Evolutionary conservation across 2,888 invertebrate species (phyloP).

Genomic region (Scelioninae gen. 1): DNA sequence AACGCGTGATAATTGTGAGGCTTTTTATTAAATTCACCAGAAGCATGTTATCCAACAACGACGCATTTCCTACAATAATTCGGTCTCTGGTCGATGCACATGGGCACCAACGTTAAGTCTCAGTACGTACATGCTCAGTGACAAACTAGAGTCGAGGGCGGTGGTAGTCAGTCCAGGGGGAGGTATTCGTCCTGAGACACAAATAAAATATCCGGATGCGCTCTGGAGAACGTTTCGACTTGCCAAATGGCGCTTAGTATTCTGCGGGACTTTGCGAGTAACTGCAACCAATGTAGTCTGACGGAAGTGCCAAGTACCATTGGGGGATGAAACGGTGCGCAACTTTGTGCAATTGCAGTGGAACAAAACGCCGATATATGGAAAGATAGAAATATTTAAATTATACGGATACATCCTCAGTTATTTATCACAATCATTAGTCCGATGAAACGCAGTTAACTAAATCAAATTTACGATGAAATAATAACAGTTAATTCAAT

Average conservation of each 20-base stretch:
- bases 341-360: conserved; percentile 67
- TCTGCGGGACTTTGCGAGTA: conserved; percentile 79
- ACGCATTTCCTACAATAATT: conserved; percentile 54
- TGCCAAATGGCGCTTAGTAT: conserved; percentile 82
- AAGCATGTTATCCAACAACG: conserved; percentile 36
- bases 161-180: conserved; percentile 66
- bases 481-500: too few relatives aligned
- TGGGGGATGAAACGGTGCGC: conserved; percentile 70
- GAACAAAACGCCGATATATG: conserved; percentile 62
- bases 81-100: conserved; percentile 59
- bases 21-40: conserved; percentile 37
- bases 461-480: too few relatives aligned
- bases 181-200: conserved; percentile 71
- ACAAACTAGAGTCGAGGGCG: conserved; percentile 66
- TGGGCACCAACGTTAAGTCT: conserved; percentile 57
- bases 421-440: conserved; percentile 28
- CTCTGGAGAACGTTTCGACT: conserved; percentile 73
- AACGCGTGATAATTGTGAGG: background rate
- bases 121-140: conserved; percentile 52
- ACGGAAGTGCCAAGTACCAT: conserved; percentile 79
- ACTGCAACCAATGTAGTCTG: conserved; percentile 77
- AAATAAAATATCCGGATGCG: conserved; percentile 73
- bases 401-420: conserved; percentile 27
- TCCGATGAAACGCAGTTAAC: too few relatives aligned
- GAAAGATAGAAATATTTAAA: conserved; percentile 55